phyloP scores from a whole-genome alignment of 2,888 invertebrate species.

The Prosopocoilus inquinatus region DNA sequence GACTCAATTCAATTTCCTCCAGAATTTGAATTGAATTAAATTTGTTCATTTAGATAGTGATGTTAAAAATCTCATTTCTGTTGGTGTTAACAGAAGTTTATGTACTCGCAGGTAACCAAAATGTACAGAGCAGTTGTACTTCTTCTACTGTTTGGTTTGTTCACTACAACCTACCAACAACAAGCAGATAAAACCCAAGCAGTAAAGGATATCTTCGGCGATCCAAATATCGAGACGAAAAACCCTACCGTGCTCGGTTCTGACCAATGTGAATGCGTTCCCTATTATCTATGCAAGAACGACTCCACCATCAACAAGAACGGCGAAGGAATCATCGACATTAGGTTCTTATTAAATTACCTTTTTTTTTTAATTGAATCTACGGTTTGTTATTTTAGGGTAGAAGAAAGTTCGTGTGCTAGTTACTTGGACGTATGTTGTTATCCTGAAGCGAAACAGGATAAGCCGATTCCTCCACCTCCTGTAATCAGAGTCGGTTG shows the following conservation, averaged over 20 bases:
- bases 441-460: conserved; percentile 39
- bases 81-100: too few relatives aligned
- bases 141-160: too few relatives aligned
- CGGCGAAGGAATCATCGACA: conserved; percentile 72
- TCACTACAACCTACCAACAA: too few relatives aligned
- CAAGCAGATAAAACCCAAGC: too few relatives aligned
- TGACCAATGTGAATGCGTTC: conserved; percentile 68
- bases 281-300: conserved; percentile 70
- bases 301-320: conserved; percentile 64
- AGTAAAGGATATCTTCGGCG: too few relatives aligned
- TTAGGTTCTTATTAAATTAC: conserved; percentile 57
- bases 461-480: conserved; percentile 35
- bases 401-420: conserved; percentile 46
- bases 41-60: too few relatives aligned
- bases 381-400: not conserved
- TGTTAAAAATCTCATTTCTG: too few relatives aligned
- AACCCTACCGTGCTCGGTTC: not conserved
- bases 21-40: too few relatives aligned
- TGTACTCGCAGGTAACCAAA: too few relatives aligned
- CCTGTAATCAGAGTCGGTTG: conserved; percentile 64
- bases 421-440: conserved; percentile 62
- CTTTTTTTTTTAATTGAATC: conserved; percentile 3
- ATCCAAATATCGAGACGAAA: too few relatives aligned
- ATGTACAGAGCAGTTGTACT: too few relatives aligned
- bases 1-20: too few relatives aligned